Conservation (phyloP, 1,140 invertebrate species). For the Euwallacea fornicatus region DNA sequence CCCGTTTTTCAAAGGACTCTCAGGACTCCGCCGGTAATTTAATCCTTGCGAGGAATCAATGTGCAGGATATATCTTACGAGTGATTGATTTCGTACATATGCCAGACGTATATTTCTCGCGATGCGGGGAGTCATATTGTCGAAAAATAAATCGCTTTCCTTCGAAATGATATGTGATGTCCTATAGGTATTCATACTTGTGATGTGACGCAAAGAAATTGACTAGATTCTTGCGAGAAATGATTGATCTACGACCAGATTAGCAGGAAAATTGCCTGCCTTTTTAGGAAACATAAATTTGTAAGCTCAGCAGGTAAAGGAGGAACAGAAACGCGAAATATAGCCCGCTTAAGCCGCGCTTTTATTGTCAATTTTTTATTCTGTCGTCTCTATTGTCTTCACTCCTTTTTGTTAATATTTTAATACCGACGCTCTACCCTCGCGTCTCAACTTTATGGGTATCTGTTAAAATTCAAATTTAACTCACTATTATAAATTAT, state of each 20-base stretch:
- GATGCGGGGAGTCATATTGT: conserved; percentile 30
- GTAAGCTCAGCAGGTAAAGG: neutral
- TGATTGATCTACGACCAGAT: conserved; percentile 1
- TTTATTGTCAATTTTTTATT: conserved; percentile 26
- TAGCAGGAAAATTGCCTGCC: neutral
- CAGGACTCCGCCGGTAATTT: conserved; percentile 33
- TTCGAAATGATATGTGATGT: conserved; percentile 26
- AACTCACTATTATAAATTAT: conserved; percentile 38
- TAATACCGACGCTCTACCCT: conserved; percentile 21
- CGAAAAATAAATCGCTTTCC: conserved; percentile 35
- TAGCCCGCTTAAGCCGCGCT: conserved; percentile 1
- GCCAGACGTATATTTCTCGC: conserved; percentile 21
- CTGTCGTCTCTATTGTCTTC: conserved; percentile 28
- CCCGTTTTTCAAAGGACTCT: conserved; percentile 34
- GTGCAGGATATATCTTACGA: conserved; percentile 36
- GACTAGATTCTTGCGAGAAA: conserved; percentile 1
- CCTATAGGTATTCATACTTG: conserved; percentile 22
- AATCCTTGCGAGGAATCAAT: conserved; percentile 33
- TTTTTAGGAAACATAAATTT: neutral
- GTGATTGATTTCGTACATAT: conserved; percentile 35
- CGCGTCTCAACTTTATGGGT: conserved; percentile 23
- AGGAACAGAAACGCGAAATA: neutral
- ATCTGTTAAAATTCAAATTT: conserved; percentile 38
- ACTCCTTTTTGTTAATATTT: conserved; percentile 32
- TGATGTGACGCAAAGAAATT: conserved; percentile 17